Conservation (phyloP, 2,888 invertebrate species). For the Deilephila porcellus region DNA sequence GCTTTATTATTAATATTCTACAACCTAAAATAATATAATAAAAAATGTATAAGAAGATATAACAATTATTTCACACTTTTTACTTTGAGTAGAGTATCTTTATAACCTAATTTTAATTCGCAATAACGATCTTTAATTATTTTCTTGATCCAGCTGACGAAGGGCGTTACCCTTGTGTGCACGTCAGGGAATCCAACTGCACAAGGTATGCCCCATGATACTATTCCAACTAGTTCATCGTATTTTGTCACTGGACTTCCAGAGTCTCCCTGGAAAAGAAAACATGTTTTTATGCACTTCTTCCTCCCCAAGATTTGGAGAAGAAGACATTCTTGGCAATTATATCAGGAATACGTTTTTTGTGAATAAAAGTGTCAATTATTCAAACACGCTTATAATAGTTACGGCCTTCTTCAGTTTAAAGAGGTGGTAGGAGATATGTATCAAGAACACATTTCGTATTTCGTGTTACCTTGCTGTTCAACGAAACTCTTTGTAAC, state of each 20-base stretch:
- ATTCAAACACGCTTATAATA: too few relatives aligned
- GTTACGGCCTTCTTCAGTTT: too few relatives aligned
- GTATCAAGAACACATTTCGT: too few relatives aligned
- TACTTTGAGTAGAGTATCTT: background rate
- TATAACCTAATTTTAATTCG: slow-evolving; percentile 32
- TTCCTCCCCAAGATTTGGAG: too few relatives aligned
- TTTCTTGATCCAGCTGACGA: slow-evolving; percentile 64
- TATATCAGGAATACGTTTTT: too few relatives aligned
- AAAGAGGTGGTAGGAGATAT: too few relatives aligned
- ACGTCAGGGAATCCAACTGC: slow-evolving; percentile 79
- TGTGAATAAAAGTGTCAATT: too few relatives aligned
- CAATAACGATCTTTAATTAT: slow-evolving; percentile 40
- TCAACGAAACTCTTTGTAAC: too few relatives aligned
- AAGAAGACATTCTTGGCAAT: too few relatives aligned
- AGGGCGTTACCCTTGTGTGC: slow-evolving; percentile 71
- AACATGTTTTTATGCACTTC: background rate
- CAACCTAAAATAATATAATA: background rate
- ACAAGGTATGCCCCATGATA: slow-evolving; percentile 81
- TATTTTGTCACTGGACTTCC: slow-evolving; percentile 71
- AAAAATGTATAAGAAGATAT: background rate
- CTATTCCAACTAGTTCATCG: slow-evolving; percentile 67
- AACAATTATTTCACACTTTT: background rate
- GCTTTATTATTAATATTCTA: background rate
- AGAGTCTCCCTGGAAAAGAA: slow-evolving; percentile 74
- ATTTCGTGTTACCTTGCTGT: too few relatives aligned